These are phyloP conservation scores for Musca vetustissima DNA, from an alignment of 1,140 invertebrate genomes.

Conservation along the genomic window DNA sequence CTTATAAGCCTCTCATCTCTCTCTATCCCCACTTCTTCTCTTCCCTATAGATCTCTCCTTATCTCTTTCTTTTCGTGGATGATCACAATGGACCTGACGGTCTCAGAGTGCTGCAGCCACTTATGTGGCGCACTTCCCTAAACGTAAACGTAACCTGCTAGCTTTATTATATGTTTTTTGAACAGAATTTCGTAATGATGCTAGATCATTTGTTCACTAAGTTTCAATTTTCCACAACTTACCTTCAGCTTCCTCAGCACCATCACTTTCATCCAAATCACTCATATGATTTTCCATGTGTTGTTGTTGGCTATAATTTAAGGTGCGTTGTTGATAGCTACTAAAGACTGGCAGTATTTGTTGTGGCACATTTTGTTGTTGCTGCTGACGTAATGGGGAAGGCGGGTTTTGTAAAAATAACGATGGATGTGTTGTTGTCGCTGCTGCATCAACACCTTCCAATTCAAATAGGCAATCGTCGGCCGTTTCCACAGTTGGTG, in stretches of 20 bases:
- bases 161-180: too few species aligned
- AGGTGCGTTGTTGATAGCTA: conserved; percentile 8
- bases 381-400: conserved; percentile 29
- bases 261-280: conserved; percentile 40
- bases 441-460: conserved; percentile 45
- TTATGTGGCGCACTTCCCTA: too few species aligned
- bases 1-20: too few species aligned
- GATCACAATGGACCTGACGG: too few species aligned
- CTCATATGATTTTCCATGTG: conserved; percentile 39
- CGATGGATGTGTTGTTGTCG: background rate
- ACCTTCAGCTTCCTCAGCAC: conserved; percentile 52
- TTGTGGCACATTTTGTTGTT: conserved; percentile 30
- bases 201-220: too few species aligned
- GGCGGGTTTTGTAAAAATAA: conserved; percentile 21
- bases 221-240: conserved; percentile 1
- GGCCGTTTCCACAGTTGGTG: conserved; percentile 30
- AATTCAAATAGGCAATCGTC: conserved; percentile 52
- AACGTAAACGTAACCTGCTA: too few species aligned
- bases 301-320: conserved; percentile 30
- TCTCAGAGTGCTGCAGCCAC: too few species aligned
- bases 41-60: too few species aligned
- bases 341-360: conserved; percentile 19
- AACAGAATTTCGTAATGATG: background rate
- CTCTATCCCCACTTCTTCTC: too few species aligned
- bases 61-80: too few species aligned